Conservation (phyloP, 1,140 invertebrate species). For the Cydia pomonella region DNA sequence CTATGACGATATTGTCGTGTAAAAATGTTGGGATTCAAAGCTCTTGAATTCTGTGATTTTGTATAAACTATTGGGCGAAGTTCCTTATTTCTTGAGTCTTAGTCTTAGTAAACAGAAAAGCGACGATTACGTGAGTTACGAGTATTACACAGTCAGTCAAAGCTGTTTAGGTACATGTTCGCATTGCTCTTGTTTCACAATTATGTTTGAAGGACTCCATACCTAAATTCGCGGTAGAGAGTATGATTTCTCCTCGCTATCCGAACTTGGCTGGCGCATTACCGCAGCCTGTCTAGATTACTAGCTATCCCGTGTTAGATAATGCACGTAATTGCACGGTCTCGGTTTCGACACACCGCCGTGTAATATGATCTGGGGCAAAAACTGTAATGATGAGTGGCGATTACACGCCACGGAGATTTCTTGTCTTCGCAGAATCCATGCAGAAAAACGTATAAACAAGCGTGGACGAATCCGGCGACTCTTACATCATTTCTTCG, state of each 20-base stretch:
- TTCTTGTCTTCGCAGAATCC: slow-evolving; percentile 13
- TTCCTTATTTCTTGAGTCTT: neutral
- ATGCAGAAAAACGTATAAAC: slow-evolving; percentile 1
- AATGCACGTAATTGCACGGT: slow-evolving; percentile 4
- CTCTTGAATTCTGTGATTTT: no score
- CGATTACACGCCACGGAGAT: slow-evolving; percentile 20
- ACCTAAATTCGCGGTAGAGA: neutral
- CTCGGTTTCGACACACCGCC: slow-evolving; percentile 13
- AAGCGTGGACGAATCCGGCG: neutral
- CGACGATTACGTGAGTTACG: neutral
- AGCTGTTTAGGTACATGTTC: no score
- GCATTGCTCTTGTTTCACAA: no score
- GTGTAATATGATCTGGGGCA: slow-evolving; percentile 7
- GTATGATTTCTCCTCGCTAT: neutral
- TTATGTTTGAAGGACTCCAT: no score
- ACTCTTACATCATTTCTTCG: neutral
- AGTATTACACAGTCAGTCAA: no score
- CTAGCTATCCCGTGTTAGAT: neutral
- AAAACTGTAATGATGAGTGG: slow-evolving; percentile 23
- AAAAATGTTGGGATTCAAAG: no score
- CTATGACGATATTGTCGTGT: no score
- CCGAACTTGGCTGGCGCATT: neutral
- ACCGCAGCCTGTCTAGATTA: neutral
- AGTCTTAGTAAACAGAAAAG: neutral
- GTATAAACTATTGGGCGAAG: neutral